Base-by-base conservation (phyloP, 92 coral and sea anemone species). In the Anthopleura xanthogrammica region DNA sequence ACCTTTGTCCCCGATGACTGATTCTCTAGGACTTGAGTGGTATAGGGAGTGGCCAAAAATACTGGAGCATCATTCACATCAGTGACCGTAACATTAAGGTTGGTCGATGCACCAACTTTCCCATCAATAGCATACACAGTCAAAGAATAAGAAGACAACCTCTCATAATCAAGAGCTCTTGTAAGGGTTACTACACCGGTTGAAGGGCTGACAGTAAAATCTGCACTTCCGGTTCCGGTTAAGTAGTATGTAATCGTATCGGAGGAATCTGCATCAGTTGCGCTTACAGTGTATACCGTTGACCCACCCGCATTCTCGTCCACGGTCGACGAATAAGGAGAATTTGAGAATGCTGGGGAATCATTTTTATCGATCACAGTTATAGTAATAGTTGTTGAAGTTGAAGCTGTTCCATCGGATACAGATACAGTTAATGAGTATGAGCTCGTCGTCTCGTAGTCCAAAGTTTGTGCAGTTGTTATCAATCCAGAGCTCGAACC, bases 131-230 rank as follows among this genome's bases (percentile, higher is more conserved):
- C 94, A 41, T 81, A 83, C 24, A 93, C 60, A 2, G 89, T 88
- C 72, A 93, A 80, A 23, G 85, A 88, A 72, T 90, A 82, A 52
- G 76, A 91, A 5, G 90, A 29, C 40, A 60, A 78, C 24, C 76
- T 39, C 65, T 93, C 97, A 20, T 85, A 86, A 77, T 93, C 87
- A 1, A 88, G 83, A 7, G 87, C 83, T 77, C 80, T 77, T 1
- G 92, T 81, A 19, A 93, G 80, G 8, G 97, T 90, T 40, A 90
- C 89, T 9, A 81, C 91, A 7, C 97, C 97, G 0, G 97, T 93
- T n/a, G 88, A 64, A 2, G 91, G 86, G 70, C 88, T 80, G 16
- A 93, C 60, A 36, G 80, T 80, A 79, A 93, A 93, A 83, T 90
- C 91, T 4, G 84, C 92, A 19, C 85, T 83, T 50, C 87, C 90